Conservation (phyloP, 2,113 vertebrate species). For the Oxyura jamaicensis region DNA sequence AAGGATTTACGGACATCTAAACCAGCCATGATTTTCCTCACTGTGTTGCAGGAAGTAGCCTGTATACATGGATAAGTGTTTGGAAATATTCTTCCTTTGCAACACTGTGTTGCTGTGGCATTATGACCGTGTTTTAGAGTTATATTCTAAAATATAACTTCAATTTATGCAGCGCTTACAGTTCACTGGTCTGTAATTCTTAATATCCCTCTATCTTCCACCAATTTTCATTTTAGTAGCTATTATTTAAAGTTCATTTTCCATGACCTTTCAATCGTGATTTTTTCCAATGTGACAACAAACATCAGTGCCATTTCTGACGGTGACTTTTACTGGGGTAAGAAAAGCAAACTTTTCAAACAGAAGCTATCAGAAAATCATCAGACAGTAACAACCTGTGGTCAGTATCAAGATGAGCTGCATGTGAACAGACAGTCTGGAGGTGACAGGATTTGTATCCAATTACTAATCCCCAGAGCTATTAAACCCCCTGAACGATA, state of each 20-base stretch:
- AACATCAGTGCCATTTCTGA: not conserved
- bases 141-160: slow-evolving; percentile 37
- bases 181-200: slow-evolving; percentile 55
- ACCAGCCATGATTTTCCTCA: not conserved
- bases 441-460: slow-evolving; percentile 9
- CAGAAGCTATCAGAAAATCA: not conserved
- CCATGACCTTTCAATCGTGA: not conserved
- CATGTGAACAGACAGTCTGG: not conserved
- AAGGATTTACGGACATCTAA: not conserved
- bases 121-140: not conserved
- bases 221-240: not conserved
- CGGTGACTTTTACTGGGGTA: not conserved
- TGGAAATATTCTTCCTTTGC: not conserved
- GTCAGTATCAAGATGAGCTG: not conserved
- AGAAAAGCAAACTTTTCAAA: not conserved
- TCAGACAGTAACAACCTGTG: not conserved
- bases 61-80: not conserved
- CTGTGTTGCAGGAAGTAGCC: not conserved
- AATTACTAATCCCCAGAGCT: not conserved
- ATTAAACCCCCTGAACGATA: not conserved
- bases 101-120: not conserved
- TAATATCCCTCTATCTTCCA: slow-evolving; percentile 34
- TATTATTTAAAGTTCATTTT: slow-evolving; percentile 43
- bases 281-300: not conserved
- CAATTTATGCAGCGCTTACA: slow-evolving; percentile 27